Percentiles rank a stretch among this genome's conserved stretches.
phyloP scores from a whole-genome alignment of 1,140 invertebrate species.

The Venustaconcha ellipsiformis region DNA sequence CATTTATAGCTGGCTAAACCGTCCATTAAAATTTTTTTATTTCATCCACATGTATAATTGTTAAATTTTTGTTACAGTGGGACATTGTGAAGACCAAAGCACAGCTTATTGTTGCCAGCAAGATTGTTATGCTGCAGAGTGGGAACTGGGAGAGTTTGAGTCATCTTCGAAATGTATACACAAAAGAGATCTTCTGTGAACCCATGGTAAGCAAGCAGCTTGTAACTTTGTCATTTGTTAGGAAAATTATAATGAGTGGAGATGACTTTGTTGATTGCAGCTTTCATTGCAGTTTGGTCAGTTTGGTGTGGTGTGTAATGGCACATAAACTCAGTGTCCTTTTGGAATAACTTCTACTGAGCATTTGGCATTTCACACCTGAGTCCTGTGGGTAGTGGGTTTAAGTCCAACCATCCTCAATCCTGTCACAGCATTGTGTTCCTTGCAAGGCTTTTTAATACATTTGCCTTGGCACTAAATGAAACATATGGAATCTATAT shows the following conservation, averaged over 20 bases:
- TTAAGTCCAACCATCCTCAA: too few relatives aligned
- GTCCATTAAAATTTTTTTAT: neutral
- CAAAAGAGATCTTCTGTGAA: conserved; percentile 60
- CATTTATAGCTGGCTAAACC: neutral
- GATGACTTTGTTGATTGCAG: neutral
- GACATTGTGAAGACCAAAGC: conserved; percentile 68
- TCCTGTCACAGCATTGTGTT: too few relatives aligned
- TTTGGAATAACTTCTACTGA: too few relatives aligned
- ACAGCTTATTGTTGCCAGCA: conserved; percentile 63
- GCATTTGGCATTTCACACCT: too few relatives aligned
- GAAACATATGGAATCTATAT: too few relatives aligned
- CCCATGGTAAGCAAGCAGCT: conserved; percentile 54
- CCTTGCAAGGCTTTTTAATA: too few relatives aligned
- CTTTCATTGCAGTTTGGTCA: neutral
- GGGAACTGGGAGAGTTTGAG: conserved; percentile 69
- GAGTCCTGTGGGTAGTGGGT: too few relatives aligned
- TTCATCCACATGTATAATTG: neutral
- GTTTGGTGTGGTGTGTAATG: too few relatives aligned
- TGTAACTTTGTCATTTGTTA: neutral
- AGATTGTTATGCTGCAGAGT: conserved; percentile 61
- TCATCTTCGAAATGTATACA: conserved; percentile 67
- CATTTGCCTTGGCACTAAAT: too few relatives aligned
- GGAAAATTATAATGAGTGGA: neutral
- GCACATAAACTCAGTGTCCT: too few relatives aligned
- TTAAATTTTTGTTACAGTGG: conserved; percentile 63